Conservation (phyloP, 2,113 vertebrate species). For the Chauna torquata region DNA sequence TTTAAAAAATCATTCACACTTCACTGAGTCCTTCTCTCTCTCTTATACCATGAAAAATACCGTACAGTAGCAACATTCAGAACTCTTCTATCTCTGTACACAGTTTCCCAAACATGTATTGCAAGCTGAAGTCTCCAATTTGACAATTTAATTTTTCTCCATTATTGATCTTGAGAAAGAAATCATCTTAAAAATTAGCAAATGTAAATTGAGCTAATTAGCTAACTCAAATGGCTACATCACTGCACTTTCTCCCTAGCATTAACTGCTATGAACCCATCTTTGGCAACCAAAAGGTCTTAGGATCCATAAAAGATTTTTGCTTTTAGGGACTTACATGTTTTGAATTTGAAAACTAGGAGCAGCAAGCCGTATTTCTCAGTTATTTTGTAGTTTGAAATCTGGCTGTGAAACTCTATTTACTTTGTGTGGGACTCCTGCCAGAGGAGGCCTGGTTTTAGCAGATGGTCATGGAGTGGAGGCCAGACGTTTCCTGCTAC, state of each 20-base stretch:
- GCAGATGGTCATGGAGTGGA: slow-evolving; percentile 40
- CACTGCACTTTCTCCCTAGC: background rate
- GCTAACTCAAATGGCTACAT: background rate
- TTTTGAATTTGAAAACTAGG: slow-evolving; percentile 6
- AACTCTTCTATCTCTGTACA: background rate
- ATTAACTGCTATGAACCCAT: background rate
- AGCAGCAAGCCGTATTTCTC: slow-evolving; percentile 46
- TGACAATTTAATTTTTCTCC: background rate
- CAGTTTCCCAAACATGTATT: background rate
- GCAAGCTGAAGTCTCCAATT: background rate
- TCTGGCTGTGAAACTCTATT: slow-evolving; percentile 62
- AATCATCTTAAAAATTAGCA: slow-evolving; percentile 4
- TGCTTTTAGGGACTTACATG: background rate
- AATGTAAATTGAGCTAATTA: background rate
- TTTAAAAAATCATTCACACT: slow-evolving; percentile 58
- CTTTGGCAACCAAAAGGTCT: background rate
- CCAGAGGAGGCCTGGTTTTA: slow-evolving; percentile 54
- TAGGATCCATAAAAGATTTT: background rate
- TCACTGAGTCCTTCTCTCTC: slow-evolving; percentile 35
- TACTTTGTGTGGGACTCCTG: background rate
- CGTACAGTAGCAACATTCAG: background rate
- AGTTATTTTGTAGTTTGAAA: slow-evolving; percentile 58
- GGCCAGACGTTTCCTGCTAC: slow-evolving; percentile 57
- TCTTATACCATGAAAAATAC: slow-evolving; percentile 29
- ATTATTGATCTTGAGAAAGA: background rate